Conservation (phyloP, 2,888 invertebrate species). For the Leucoma salicis region DNA sequence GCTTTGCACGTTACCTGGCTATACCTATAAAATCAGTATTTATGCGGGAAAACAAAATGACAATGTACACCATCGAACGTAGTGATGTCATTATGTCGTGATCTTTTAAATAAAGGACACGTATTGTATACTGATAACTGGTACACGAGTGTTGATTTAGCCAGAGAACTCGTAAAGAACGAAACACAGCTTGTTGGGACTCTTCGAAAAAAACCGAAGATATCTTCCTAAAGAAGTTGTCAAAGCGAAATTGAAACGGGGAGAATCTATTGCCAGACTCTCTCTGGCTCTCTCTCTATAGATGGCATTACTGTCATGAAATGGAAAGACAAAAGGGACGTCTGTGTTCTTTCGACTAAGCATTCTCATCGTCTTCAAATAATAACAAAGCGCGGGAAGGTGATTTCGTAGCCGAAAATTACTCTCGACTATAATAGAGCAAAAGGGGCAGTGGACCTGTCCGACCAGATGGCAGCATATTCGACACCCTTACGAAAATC, state of each 20-base stretch:
- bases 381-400: slow-evolving; percentile 1
- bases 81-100: not conserved
- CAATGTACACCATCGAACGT: slow-evolving; percentile 2
- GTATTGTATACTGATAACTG: slow-evolving; percentile 17
- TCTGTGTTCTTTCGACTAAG: slow-evolving; percentile 12
- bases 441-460: slow-evolving; percentile 40
- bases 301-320: slow-evolving; percentile 18
- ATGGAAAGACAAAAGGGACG: slow-evolving; percentile 28
- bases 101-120: not conserved
- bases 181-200: slow-evolving; percentile 15
- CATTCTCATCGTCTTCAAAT: slow-evolving; percentile 7
- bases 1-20: slow-evolving; percentile 19
- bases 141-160: slow-evolving; percentile 19
- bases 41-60: too few species aligned
- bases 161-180: slow-evolving; percentile 1
- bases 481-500: too few species aligned
- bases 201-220: too few species aligned
- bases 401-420: slow-evolving; percentile 23
- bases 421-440: slow-evolving; percentile 39
- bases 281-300: too few species aligned
- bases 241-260: slow-evolving; percentile 4
- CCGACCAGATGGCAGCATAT: slow-evolving; percentile 40
- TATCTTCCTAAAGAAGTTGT: slow-evolving; percentile 13
- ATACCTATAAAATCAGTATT: too few species aligned
- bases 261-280: slow-evolving; percentile 21